These are phyloP conservation scores for Caenorhabditis tropicalis DNA, from an alignment of 1,140 invertebrate species.

Conservation along the genomic window DNA sequence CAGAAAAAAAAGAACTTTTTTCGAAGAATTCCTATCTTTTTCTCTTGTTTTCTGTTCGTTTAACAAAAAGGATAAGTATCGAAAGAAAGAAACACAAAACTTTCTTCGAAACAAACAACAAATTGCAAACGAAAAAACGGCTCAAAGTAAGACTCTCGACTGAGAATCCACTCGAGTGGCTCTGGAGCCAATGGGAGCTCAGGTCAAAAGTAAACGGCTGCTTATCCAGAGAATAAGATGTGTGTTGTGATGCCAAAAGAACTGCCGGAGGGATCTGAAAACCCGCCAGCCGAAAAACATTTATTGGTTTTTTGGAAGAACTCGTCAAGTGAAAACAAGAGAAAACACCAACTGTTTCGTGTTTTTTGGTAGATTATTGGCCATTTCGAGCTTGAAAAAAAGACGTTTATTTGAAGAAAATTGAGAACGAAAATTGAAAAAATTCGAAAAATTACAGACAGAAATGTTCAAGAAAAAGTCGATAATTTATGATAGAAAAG, in stretches of 20 bases:
- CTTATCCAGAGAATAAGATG: background rate
- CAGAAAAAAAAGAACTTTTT: too few species aligned
- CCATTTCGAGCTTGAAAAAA: background rate
- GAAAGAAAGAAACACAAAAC: too few species aligned
- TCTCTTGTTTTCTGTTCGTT: too few species aligned
- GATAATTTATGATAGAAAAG: background rate
- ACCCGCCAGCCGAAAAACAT: too few species aligned
- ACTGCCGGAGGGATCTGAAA: background rate
- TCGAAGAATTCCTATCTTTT: too few species aligned
- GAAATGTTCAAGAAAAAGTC: background rate
- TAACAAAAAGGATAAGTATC: too few species aligned
- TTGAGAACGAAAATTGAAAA: background rate
- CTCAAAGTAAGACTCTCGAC: background rate
- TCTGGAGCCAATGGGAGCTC: background rate
- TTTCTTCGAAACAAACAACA: conserved; percentile 22
- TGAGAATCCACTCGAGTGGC: background rate
- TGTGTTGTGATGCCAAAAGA: conserved; percentile 3
- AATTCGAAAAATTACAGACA: conserved; percentile 4
- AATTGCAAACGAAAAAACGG: background rate
- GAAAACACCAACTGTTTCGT: conserved; percentile 7
- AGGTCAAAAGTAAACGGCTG: conserved; percentile 24
- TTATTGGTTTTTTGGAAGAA: background rate
- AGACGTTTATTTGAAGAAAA: background rate
- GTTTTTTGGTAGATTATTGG: background rate
- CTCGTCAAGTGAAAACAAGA: too few species aligned